A percentile compares a stretch with the other conserved stretches of the same genome.
These are phyloP conservation scores for Coreius guichenoti DNA, from an alignment of 2,797 vertebrate species.

Conservation along the genomic window DNA sequence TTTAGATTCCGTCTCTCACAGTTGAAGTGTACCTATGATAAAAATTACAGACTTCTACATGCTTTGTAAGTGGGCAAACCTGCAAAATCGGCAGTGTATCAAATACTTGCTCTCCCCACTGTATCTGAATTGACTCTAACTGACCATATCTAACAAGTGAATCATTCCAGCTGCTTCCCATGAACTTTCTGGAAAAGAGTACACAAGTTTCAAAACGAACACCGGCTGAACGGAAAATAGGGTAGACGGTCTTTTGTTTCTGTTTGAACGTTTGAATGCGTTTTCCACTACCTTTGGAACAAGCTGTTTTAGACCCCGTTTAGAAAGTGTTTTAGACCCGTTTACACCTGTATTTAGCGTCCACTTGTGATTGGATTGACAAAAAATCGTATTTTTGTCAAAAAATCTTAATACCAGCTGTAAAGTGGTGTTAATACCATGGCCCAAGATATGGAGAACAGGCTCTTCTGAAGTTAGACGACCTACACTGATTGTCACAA, in stretches of 20 bases:
- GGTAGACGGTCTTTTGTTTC: background rate
- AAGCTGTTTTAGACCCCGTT: background rate
- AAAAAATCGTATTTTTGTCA: background rate
- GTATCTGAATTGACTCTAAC: slow-evolving; percentile 32
- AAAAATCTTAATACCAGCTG: background rate
- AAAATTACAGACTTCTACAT: too few species aligned
- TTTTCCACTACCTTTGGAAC: background rate
- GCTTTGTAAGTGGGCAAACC: too few species aligned
- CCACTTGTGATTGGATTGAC: background rate
- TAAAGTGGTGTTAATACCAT: too few species aligned
- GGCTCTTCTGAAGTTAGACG: background rate
- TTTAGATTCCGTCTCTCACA: too few species aligned
- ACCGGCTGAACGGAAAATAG: background rate
- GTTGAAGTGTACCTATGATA: too few species aligned
- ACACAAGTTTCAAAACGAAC: background rate
- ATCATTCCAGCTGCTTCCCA: slow-evolving; percentile 32
- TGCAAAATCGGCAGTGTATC: too few species aligned
- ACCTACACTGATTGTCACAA: background rate
- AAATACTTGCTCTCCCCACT: too few species aligned
- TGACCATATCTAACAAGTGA: slow-evolving; percentile 16
- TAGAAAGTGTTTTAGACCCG: background rate
- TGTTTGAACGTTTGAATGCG: background rate
- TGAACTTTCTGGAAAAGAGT: slow-evolving; percentile 22
- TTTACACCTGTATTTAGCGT: background rate
- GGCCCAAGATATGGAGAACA: background rate